These are phyloP conservation scores for Tridacna gigas DNA, from an alignment of 2,888 invertebrate genomes.

Conservation along the genomic window DNA sequence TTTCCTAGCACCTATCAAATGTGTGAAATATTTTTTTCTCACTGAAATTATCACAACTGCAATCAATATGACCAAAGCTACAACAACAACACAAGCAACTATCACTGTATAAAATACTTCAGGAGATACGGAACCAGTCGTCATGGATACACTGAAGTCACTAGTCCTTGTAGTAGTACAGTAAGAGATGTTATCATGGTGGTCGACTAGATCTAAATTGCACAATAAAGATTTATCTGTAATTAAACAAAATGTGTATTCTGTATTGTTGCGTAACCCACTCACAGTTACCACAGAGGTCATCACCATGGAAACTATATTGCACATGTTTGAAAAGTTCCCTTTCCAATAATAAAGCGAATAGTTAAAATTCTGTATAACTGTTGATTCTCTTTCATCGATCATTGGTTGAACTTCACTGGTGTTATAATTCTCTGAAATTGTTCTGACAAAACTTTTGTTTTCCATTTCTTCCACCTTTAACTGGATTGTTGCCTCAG, in stretches of 20 bases:
- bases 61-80: conserved; percentile 34
- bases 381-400: no score
- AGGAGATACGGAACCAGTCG: not conserved
- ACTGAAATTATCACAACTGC: conserved; percentile 31
- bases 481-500: conserved; percentile 42
- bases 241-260: conserved; percentile 53
- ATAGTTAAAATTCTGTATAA: conserved; percentile 14
- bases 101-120: conserved; percentile 36
- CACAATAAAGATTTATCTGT: conserved; percentile 35
- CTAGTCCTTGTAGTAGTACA: conserved; percentile 36
- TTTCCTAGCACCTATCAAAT: conserved; percentile 36
- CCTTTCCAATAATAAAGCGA: conserved; percentile 45
- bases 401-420: no score
- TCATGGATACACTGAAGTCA: not conserved
- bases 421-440: not conserved
- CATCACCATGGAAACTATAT: conserved; percentile 43
- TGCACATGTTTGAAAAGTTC: conserved; percentile 37
- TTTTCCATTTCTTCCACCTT: not conserved
- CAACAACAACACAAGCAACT: conserved; percentile 17
- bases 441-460: not conserved
- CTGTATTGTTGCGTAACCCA: conserved; percentile 34
- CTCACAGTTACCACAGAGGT: conserved; percentile 28
- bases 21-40: conserved; percentile 45
- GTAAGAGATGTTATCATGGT: conserved; percentile 13
- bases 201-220: conserved; percentile 52